These are phyloP conservation scores for Sicus ferrugineus DNA, from an alignment of 2,888 invertebrate species.

Conservation along the genomic window DNA sequence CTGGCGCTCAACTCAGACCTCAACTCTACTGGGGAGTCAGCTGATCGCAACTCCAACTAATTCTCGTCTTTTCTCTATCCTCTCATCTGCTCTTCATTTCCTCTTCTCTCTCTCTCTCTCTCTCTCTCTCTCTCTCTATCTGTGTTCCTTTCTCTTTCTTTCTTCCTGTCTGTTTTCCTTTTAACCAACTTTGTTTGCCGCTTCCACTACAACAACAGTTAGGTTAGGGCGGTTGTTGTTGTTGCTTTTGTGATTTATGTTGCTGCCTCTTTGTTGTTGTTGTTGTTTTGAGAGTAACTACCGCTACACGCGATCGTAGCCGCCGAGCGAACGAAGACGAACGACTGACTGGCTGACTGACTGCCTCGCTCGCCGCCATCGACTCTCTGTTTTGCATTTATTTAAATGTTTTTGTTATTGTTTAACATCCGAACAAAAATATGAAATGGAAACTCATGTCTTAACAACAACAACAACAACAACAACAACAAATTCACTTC, in stretches of 20 bases:
- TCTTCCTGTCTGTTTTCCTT: background rate
- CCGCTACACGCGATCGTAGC: slow-evolving; percentile 10
- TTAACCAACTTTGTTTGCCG: background rate
- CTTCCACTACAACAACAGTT: slow-evolving; percentile 35
- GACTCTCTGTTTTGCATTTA: background rate
- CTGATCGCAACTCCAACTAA: slow-evolving; percentile 11
- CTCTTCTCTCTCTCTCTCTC: background rate
- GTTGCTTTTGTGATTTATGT: background rate
- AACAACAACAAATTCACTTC: slow-evolving; percentile 1
- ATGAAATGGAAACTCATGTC: background rate
- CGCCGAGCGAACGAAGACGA: background rate
- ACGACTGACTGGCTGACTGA: no score
- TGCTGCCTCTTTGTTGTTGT: slow-evolving; percentile 6
- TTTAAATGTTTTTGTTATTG: slow-evolving; percentile 29
- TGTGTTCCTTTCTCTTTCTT: background rate
- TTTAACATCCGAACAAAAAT: slow-evolving; percentile 22
- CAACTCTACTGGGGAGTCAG: background rate
- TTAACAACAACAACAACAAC: slow-evolving; percentile 17
- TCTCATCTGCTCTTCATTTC: background rate
- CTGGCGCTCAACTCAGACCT: background rate
- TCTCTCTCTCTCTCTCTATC: background rate
- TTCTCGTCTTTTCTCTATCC: background rate
- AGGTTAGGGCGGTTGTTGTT: slow-evolving; percentile 5
- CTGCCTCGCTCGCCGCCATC: background rate
- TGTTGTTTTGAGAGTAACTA: slow-evolving; percentile 15